Evolutionary conservation across 2,888 invertebrate genomes (phyloP).

Genomic region (Pharmacophagus antenor): DNA sequence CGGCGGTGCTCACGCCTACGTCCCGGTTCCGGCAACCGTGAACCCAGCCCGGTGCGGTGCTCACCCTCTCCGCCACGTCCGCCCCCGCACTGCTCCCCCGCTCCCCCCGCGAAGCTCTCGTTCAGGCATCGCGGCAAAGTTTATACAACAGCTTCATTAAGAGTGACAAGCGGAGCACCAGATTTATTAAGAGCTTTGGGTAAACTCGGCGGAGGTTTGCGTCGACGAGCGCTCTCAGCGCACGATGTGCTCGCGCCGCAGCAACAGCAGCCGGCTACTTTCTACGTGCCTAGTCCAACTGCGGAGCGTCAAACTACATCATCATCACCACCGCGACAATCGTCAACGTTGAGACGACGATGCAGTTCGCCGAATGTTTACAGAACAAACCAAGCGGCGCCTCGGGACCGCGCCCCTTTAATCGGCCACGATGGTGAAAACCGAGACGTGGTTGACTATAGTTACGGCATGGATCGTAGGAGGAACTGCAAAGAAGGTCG

Average conservation of each 20-base stretch:
- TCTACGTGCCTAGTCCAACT: constrained; percentile 86
- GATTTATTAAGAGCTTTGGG: constrained; percentile 85
- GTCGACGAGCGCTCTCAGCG: constrained; percentile 85
- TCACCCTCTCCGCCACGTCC: constrained; percentile 80
- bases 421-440: constrained; percentile 66
- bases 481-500: constrained; percentile 57
- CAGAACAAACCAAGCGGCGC: constrained; percentile 53
- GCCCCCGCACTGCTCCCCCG: constrained; percentile 73
- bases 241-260: constrained; percentile 84
- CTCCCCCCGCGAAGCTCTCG: constrained; percentile 71
- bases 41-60: constrained; percentile 78
- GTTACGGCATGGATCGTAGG: constrained; percentile 59
- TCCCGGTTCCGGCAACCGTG: constrained; percentile 81
- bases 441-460: constrained; percentile 66
- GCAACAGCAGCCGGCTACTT: constrained; percentile 81
- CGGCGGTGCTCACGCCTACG: constrained; percentile 85
- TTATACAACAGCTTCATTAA: constrained; percentile 73
- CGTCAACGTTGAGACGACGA: constrained; percentile 60
- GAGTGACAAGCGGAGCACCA: constrained; percentile 81
- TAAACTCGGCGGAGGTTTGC: constrained; percentile 85
- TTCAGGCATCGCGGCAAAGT: constrained; percentile 76
- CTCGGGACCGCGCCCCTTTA: constrained; percentile 58
- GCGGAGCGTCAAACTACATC: constrained; percentile 69
- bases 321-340: constrained; percentile 64
- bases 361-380: constrained; percentile 76